These are phyloP conservation scores for Allacma fusca DNA, from an alignment of 2,888 invertebrate species.

Conservation along the genomic window DNA sequence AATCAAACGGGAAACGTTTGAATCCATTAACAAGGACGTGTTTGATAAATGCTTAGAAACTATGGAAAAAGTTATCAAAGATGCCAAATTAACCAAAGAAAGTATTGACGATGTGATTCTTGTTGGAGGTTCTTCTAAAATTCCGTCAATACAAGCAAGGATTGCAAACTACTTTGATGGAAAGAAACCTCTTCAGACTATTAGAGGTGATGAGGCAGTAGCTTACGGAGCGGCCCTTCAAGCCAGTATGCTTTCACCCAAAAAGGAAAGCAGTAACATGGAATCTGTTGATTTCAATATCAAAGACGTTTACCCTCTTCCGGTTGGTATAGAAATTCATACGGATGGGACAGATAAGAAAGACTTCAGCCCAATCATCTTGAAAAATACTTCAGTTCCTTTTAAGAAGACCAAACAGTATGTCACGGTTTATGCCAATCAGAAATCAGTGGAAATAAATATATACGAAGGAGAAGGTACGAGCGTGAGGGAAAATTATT, in stretches of 20 bases:
- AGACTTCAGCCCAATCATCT: conserved; percentile 23
- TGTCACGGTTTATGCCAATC: neutral
- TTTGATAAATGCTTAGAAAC: conserved; percentile 45
- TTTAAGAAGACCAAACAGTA: neutral
- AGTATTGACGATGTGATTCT: conserved; percentile 50
- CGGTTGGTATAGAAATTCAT: conserved; percentile 33
- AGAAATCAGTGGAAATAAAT: neutral
- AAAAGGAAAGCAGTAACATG: no score
- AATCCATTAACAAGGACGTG: conserved; percentile 40
- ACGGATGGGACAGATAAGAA: neutral
- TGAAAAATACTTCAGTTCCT: conserved; percentile 40
- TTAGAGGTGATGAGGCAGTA: conserved; percentile 12
- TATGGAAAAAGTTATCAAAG: conserved; percentile 32
- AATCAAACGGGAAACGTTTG: conserved; percentile 43
- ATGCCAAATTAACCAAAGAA: conserved; percentile 24
- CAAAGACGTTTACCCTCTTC: conserved; percentile 43
- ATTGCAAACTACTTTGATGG: conserved; percentile 35
- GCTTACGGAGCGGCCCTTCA: conserved; percentile 46
- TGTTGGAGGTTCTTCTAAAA: conserved; percentile 48
- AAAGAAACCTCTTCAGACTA: neutral
- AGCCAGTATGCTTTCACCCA: conserved; percentile 32
- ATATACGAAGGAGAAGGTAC: conserved; percentile 23
- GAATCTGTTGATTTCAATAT: no score
- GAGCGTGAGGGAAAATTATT: neutral
- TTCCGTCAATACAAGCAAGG: conserved; percentile 33